Base-by-base conservation (phyloP, 2,797 vertebrate genomes). In the Pseudocheirus occidentalis region DNA sequence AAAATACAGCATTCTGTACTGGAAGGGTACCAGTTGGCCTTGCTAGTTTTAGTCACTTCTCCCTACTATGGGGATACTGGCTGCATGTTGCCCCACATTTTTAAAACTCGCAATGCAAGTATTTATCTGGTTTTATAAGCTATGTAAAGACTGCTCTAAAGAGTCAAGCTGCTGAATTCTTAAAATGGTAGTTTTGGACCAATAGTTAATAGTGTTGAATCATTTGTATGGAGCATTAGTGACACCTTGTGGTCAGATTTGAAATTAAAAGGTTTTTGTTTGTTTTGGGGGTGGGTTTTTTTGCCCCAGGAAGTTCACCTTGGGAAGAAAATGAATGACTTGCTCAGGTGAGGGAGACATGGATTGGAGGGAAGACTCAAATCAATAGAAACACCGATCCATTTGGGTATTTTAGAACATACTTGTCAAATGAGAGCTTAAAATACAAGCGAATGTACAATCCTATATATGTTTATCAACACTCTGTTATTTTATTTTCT, bases 231-330 rank as follows among this genome's bases (percentile, higher is more conserved):
- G 95, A 96, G 93, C 73, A 93, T 55, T 31, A 3, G 1, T 96
- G 98, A 94, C 98, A 97, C 95, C 98, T 98, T 97, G 97, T 95
- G 98, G 95, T 52, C 93, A 94, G 16, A 90, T 52, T 29, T 52
- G 89, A 52, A 90, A 54, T 54, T 90, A 0, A 29, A 31, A 73
- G 62, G 16, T 40, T 73, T 40, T 73, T 0, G 14, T 4, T 66
- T 66, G 10, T 10, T 58, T 58, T 10, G 28, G 27, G 29, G 29
- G 31, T 57, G 56, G 56, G 21, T 58, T 29, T 58, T 55, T 56
- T 56, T 58, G 73, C 18, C 73, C 40, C 7, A 73, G 12, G 16
- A 66, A 0, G 34, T 66, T n/a, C 13, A 73, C 2, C 18, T 81
- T 81, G 6, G 7, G 7, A 46, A 81, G 21, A 13, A 46, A 21